Conservation (phyloP, 2,888 invertebrate species). For the Matsumyia berberina region DNA sequence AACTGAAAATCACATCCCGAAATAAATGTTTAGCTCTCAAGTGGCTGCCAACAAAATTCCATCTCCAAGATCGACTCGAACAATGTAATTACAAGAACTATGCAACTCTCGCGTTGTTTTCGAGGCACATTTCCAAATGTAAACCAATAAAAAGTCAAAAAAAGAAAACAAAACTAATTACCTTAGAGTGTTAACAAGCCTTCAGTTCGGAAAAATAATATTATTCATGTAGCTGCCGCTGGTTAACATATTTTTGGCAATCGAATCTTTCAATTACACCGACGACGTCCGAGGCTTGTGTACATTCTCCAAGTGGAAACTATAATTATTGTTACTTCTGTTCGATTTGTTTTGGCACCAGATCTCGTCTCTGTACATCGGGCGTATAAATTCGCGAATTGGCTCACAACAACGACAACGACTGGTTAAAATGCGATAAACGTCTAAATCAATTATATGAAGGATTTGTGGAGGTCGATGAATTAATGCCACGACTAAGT, state of each 20-base stretch:
- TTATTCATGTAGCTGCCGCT: conserved; percentile 26
- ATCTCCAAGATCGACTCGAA: neutral
- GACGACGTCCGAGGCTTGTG: neutral
- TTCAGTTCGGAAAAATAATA: conserved; percentile 26
- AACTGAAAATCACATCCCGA: no score
- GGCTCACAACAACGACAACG: conserved; percentile 25
- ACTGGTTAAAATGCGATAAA: conserved; percentile 56
- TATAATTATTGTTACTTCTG: conserved; percentile 47
- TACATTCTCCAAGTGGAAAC: conserved; percentile 50
- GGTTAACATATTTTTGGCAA: conserved; percentile 55
- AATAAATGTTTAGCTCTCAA: no score
- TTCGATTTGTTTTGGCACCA: conserved; percentile 58
- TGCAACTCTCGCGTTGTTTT: neutral
- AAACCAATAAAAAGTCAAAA: conserved; percentile 20
- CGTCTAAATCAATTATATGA: conserved; percentile 56
- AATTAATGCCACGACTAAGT: conserved; percentile 23
- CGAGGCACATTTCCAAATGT: neutral
- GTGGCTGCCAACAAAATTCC: neutral
- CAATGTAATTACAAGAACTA: conserved; percentile 2
- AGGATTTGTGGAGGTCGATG: conserved; percentile 53
- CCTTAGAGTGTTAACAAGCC: conserved; percentile 52
- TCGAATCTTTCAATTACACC: conserved; percentile 35
- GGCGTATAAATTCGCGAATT: conserved; percentile 22
- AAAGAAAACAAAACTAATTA: neutral
- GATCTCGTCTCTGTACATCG: conserved; percentile 35